These are phyloP conservation scores for Cyanoderma ruficeps DNA, from an alignment of 2,113 vertebrate species.

Conservation along the genomic window DNA sequence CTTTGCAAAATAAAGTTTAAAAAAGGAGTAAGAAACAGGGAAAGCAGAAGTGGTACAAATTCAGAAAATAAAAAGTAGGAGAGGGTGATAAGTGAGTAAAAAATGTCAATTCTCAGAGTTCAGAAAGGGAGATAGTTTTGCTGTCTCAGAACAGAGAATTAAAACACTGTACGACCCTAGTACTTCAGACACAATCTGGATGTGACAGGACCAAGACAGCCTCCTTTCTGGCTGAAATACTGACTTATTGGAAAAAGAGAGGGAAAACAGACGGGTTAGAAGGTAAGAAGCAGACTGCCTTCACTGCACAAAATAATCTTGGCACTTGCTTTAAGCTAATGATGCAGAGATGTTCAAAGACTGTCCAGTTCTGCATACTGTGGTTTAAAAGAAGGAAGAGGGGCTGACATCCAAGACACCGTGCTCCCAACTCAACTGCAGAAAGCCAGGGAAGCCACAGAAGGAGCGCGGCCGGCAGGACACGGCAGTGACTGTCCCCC, in stretches of 20 bases:
- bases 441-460: neutral
- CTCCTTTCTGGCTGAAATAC: neutral
- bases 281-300: neutral
- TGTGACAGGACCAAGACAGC: neutral
- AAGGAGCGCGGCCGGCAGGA: neutral
- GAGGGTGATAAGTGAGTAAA: neutral
- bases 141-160: neutral
- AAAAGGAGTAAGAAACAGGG: neutral
- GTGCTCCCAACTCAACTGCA: neutral
- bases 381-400: neutral
- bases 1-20: neutral
- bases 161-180: neutral
- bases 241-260: neutral
- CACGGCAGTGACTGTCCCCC: neutral
- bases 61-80: accelerated
- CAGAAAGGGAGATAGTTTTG: neutral
- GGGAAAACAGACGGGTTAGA: neutral
- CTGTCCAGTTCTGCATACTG: neutral
- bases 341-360: neutral
- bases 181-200: neutral
- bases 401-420: neutral
- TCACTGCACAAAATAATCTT: neutral
- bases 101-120: neutral
- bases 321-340: neutral
- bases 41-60: neutral